A percentile compares a stretch with the other conserved stretches of the same genome.
These are phyloP conservation scores for Molossus molossus DNA, from an alignment of 2,797 vertebrate species.

Conservation along the genomic window DNA sequence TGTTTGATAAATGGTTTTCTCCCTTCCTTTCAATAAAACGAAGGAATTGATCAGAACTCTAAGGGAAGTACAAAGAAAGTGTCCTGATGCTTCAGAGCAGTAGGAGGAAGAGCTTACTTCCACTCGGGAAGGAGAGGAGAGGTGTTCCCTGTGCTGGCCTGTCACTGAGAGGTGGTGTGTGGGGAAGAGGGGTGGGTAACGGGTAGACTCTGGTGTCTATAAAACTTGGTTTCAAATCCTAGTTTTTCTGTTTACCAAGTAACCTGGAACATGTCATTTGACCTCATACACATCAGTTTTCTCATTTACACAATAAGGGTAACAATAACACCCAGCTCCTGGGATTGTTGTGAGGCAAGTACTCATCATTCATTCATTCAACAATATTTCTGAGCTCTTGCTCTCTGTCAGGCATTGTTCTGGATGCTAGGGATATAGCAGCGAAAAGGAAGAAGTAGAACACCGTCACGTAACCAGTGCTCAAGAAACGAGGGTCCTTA, in stretches of 20 bases:
- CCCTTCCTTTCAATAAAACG: background rate
- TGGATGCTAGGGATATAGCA: background rate
- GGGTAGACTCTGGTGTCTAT: background rate
- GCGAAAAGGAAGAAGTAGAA: background rate
- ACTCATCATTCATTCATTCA: background rate
- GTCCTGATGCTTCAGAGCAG: background rate
- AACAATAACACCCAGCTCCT: background rate
- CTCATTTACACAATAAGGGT: background rate
- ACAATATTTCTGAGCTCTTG: background rate
- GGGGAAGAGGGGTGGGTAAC: background rate
- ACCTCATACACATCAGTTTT: background rate
- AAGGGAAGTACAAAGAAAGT: constrained; percentile 1
- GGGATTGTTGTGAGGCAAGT: background rate
- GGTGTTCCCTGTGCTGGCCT: background rate
- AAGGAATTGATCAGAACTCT: background rate
- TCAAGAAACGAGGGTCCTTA: background rate
- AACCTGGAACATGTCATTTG: background rate
- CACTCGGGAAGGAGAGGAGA: background rate
- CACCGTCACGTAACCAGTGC: background rate
- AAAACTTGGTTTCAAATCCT: background rate
- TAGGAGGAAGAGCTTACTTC: background rate
- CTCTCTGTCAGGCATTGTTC: background rate
- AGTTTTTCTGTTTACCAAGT: background rate
- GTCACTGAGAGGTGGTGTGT: background rate
- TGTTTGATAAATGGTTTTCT: background rate